A percentile compares a stretch with the other conserved stretches of the same genome.
phyloP scores from a whole-genome alignment of 2,113 vertebrate species.

The Papio anubis region DNA sequence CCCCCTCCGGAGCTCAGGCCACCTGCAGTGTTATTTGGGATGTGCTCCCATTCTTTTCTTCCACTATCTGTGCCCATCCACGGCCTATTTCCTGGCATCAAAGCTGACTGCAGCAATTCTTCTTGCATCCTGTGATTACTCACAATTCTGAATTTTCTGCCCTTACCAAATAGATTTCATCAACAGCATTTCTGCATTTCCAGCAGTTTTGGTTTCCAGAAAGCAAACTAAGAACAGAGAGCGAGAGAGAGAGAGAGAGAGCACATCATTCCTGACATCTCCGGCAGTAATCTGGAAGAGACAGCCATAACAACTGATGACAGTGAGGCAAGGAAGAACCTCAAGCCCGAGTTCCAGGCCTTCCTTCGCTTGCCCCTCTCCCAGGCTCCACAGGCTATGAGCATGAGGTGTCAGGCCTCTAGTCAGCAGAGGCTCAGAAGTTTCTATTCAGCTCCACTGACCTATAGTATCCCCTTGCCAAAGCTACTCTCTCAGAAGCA shows the following conservation, averaged over 20 bases:
- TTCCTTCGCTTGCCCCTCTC: background rate
- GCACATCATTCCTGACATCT: background rate
- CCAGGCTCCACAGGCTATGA: background rate
- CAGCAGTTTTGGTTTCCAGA: constrained; percentile 2
- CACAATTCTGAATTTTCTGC: background rate
- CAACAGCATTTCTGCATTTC: background rate
- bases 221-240: background rate
- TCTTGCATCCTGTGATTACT: background rate
- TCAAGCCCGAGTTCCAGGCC: background rate
- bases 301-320: background rate
- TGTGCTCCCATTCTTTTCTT: too few species aligned
- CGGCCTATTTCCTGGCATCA: background rate
- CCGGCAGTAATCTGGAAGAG: background rate
- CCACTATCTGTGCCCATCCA: background rate
- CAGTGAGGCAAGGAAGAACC: background rate
- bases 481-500: background rate
- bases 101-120: background rate
- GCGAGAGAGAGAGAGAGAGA: background rate
- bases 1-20: background rate
- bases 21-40: background rate
- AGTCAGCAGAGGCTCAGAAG: background rate
- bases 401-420: background rate
- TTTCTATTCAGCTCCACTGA: background rate
- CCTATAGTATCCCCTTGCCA: background rate
- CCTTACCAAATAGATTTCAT: background rate